phyloP scores from a whole-genome alignment of 2,888 invertebrate species.

The Ormyrus pomaceus region DNA sequence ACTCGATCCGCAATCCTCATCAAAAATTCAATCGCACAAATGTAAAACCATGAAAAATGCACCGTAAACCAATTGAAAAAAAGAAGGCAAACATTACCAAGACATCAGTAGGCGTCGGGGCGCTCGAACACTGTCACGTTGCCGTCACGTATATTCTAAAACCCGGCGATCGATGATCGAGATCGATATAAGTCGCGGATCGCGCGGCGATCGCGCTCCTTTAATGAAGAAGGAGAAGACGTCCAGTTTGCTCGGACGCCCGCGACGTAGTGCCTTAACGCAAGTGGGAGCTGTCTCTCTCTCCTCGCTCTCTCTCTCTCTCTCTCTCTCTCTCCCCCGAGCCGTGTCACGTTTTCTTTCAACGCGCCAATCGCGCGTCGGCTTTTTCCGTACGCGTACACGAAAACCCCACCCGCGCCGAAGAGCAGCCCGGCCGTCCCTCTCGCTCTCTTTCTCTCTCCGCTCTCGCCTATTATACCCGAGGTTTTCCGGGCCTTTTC shows the following conservation, averaged over 20 bases:
- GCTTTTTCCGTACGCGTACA: constrained; percentile 34
- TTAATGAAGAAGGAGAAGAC: constrained; percentile 16
- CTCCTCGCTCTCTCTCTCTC: constrained; percentile 2
- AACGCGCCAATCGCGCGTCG: constrained; percentile 51
- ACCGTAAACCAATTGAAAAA: too few relatives aligned
- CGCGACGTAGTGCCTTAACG: constrained; percentile 39
- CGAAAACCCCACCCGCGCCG: constrained; percentile 41
- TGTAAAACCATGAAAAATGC: too few relatives aligned
- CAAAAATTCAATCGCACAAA: too few relatives aligned
- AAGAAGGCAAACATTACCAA: too few relatives aligned
- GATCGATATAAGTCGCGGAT: not conserved
- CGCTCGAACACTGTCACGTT: too few relatives aligned
- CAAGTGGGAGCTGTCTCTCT: constrained; percentile 2
- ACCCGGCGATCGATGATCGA: too few relatives aligned
- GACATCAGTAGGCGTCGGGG: too few relatives aligned
- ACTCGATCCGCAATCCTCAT: too few relatives aligned
- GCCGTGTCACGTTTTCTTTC: constrained; percentile 46
- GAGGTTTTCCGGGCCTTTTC: not conserved
- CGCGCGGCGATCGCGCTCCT: not conserved
- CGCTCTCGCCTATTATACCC: too few relatives aligned
- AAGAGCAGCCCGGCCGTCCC: not conserved
- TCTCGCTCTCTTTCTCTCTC: not conserved
- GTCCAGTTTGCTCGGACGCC: constrained; percentile 52
- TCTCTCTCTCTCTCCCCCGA: not conserved
- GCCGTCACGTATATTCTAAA: too few relatives aligned